Base-by-base conservation (phyloP, 2,113 vertebrate genomes). In the Ardeotis arabs region DNA sequence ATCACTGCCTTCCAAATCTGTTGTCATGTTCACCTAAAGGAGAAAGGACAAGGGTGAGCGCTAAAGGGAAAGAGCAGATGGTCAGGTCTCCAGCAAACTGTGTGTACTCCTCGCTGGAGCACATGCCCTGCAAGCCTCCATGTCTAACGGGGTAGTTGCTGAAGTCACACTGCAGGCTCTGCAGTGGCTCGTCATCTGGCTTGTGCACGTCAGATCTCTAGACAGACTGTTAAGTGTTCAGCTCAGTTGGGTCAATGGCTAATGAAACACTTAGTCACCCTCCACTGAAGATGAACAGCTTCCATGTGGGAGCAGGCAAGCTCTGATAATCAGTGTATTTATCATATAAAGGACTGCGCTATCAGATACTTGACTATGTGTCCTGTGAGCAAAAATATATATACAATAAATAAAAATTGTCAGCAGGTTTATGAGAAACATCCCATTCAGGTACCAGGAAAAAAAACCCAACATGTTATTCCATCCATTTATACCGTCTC, bases 1-100 rank as follows among this genome's bases (percentile, higher is more conserved):
- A 96, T 99, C 99, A 4, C 99, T 99, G 33, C 99, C 99, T 96
- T 99, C 99, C 98, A 99, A 96, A 84, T 99, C 99, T 25, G 99
- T 98, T 21, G 99, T 98, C 99, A 99, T 99, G 95, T 99, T 99
- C 97, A 99, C 99, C 99, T 99, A 95, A 35, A 85, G 85, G 37
- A 91, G 63, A 95, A 94, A 82, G 52, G 60, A 90, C 52, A 56
- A 89, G 53, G 66, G 78, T 90, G 87, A 96, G 83, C 0, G 0
- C 81, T 31, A 17, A 56, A 88, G 78, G 81, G 68, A 56, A 76
- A 66, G 47, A 94, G 72, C 84, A 96, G 87, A 88, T 67, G 91
- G 91, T 59, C 52, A 81, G 64, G 67, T 88, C 72, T 81, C 82
- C 64, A 77, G 84, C 70, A 85, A 75, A 87, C 63, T 9, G 27